Evolutionary conservation across 2,113 vertebrate genomes (phyloP).

Genomic region (Cyanocitta stelleri): DNA sequence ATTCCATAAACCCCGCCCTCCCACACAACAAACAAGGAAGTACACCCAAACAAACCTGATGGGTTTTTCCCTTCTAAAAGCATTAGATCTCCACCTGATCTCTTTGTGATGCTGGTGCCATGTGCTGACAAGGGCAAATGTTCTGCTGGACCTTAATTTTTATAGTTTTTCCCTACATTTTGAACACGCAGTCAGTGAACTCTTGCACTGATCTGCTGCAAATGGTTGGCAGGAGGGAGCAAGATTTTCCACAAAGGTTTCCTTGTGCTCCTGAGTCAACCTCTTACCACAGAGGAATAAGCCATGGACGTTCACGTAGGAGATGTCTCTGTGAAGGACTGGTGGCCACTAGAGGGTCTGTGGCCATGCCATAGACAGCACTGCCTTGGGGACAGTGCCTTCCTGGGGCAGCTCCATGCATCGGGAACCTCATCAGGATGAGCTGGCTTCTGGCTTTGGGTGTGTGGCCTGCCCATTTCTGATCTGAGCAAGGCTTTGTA

Average conservation of each 20-base stretch:
- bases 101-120: background rate
- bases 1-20: background rate
- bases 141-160: background rate
- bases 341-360: conserved; percentile 34
- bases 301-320: rapidly evolving
- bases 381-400: background rate
- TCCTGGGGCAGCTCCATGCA: background rate
- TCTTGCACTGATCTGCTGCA: background rate
- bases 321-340: background rate
- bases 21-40: background rate
- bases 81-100: background rate
- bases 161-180: background rate
- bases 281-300: background rate
- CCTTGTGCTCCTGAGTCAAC: background rate
- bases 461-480: background rate
- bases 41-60: background rate
- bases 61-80: background rate
- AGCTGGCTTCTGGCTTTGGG: background rate
- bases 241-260: background rate
- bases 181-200: background rate
- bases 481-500: background rate
- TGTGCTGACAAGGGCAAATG: background rate
- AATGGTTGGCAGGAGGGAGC: background rate
- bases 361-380: background rate
- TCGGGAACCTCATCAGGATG: background rate